Percentiles rank a stretch among this genome's conserved stretches.
Evolutionary conservation across 2,113 vertebrate species (phyloP).

Genomic region (Tragelaphus scriptus): DNA sequence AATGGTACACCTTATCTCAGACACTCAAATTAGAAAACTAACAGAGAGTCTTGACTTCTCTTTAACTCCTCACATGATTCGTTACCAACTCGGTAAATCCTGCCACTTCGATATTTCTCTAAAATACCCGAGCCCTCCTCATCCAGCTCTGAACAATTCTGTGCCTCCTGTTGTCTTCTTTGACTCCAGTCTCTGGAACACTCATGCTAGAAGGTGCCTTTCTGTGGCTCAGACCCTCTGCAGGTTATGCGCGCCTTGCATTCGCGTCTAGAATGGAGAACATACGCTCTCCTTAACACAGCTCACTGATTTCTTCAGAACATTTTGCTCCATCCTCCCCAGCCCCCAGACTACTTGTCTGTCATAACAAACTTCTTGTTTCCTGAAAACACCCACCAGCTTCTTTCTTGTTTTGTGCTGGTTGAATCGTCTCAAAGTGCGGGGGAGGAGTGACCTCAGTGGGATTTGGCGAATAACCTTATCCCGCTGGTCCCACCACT

Average conservation of each 20-base stretch:
- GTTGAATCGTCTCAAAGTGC: not conserved
- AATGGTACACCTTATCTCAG: not conserved
- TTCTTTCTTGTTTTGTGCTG: not conserved
- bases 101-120: not conserved
- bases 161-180: no score
- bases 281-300: not conserved
- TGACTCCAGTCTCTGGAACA: not conserved
- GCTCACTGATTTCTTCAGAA: not conserved
- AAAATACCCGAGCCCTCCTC: not conserved
- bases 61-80: not conserved
- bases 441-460: not conserved
- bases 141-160: not conserved
- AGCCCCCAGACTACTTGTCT: not conserved
- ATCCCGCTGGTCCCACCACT: not conserved
- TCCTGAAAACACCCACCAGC: not conserved
- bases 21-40: not conserved
- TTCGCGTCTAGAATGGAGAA: not conserved
- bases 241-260: not conserved
- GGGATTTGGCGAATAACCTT: not conserved
- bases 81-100: not conserved
- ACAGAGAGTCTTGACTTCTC: not conserved
- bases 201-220: fast-evolving
- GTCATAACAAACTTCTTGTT: not conserved
- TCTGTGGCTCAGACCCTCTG: not conserved
- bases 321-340: fast-evolving